A percentile compares a stretch with the other conserved stretches of the same genome.
These are phyloP conservation scores for Cosmorhoe ocellata DNA, from an alignment of 2,888 invertebrate species.

Conservation along the genomic window DNA sequence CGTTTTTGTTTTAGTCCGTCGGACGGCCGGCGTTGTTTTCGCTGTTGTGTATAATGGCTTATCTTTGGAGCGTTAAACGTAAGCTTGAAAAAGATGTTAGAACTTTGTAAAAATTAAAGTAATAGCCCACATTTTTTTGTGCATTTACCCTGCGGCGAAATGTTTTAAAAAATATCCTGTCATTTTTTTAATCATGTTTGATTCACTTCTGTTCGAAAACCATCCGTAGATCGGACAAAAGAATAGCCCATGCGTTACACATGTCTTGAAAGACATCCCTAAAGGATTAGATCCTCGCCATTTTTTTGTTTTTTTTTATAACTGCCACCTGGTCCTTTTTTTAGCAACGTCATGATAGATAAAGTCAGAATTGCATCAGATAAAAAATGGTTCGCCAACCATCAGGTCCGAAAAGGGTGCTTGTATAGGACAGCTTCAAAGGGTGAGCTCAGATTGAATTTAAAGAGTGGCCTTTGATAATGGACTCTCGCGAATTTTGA, in stretches of 20 bases:
- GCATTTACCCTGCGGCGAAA: not conserved
- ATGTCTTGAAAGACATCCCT: constrained; percentile 54
- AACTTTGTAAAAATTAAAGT: no score
- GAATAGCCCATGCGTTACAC: constrained; percentile 63
- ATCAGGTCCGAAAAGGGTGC: constrained; percentile 56
- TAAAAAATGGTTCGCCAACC: constrained; percentile 57
- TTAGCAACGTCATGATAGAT: constrained; percentile 64
- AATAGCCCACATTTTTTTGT: no score
- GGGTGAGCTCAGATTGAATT: constrained; percentile 56
- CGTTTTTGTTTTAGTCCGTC: constrained; percentile 57
- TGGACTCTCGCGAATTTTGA: constrained; percentile 48
- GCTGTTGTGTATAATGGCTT: constrained; percentile 20
- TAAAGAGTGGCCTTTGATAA: constrained; percentile 54
- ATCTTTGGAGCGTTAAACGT: not conserved
- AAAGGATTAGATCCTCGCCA: constrained; percentile 58
- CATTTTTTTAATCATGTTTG: constrained; percentile 28
- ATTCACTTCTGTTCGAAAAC: constrained; percentile 39
- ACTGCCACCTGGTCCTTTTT: constrained; percentile 68
- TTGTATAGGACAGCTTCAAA: constrained; percentile 25
- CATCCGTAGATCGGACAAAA: constrained; percentile 45
- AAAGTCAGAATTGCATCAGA: constrained; percentile 54
- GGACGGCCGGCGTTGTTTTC: constrained; percentile 25
- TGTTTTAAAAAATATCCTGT: not conserved
- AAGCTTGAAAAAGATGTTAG: no score
- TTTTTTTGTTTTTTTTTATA: constrained; percentile 36